Percentiles rank a stretch among this genome's conserved stretches.
Evolutionary conservation across 2,797 vertebrate genomes (phyloP).

Genomic region (Okamejei kenojei): DNA sequence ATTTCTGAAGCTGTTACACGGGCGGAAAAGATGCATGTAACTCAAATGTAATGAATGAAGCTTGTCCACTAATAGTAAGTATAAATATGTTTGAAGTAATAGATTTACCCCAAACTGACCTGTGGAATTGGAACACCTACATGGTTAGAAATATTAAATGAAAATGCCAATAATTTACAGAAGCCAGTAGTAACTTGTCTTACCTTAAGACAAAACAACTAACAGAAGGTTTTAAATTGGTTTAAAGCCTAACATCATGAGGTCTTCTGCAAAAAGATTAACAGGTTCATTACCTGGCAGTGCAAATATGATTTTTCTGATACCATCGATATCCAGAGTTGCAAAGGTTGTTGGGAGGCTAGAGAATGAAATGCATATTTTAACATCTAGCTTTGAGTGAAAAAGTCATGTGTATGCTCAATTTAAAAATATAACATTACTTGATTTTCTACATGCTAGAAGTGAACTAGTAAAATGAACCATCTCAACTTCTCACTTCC

Average conservation of each 20-base stretch:
- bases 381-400: background rate
- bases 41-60: background rate
- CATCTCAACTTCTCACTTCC: background rate
- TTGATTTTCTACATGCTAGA: background rate
- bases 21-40: background rate
- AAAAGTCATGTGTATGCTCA: background rate
- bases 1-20: background rate
- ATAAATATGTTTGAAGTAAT: background rate
- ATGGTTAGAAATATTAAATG: background rate
- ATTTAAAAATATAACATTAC: background rate
- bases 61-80: background rate
- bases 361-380: conserved; percentile 45
- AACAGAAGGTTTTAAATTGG: conserved; percentile 9
- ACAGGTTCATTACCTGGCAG: conserved; percentile 79
- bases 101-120: background rate
- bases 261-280: conserved; percentile 39
- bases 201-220: conserved; percentile 22
- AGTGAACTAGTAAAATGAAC: background rate
- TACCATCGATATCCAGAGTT: conserved; percentile 90
- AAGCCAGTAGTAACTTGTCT: background rate
- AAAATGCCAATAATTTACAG: background rate
- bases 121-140: background rate
- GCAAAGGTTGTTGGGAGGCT: conserved; percentile 97
- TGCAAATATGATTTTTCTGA: conserved; percentile 97
- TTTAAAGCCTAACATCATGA: background rate